Evolutionary conservation across 2,888 invertebrate species (phyloP), one percentile per base, ranked within the genome.

Genomic region (Agrochola macilenta): DNA sequence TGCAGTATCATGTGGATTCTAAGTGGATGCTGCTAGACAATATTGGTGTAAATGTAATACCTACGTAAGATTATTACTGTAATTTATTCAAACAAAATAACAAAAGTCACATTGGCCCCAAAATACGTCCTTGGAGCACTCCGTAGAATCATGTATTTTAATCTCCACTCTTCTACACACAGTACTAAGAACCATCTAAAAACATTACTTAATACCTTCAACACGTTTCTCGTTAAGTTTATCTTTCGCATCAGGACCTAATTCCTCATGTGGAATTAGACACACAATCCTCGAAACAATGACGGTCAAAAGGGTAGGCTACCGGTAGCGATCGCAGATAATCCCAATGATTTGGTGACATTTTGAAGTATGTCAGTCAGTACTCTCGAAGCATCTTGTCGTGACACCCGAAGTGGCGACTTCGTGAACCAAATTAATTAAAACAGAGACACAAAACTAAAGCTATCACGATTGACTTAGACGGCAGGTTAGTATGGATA

Each of bases 401-500:
- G 96, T 96, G 96, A 96, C 94, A 93, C 93, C 93, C 93, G 91
- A 96, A 96, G 96, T 96, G 96, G 96, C 94, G 95, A 95, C 93
- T 94, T 96, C 96, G 96, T 96, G 96, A 96, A 95, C 95, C 95
- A 96, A 96, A 96, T 96, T 96, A 96, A 96, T 96, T 96, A 96
- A 96, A 96, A 95, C 95, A 91, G 93, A 96, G 94, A 95, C 95
- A 95, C 95, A 95, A 95, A 95, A 95, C 95, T 94, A 91, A 93
- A 93, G 94, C 93, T 94, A 96, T 96, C 96, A 95, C 95, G 96
- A 96, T 96, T 94, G 93, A 89, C 88, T 92, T 88, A 86, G 84
- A 88, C 89, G 93, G 87, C 90, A 88, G 89, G 91, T 88, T 91
- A 95, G 87, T 88, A 84, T 94, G 95, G 96, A 95, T 92, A 90